phyloP scores from a whole-genome alignment of 2,113 vertebrate genomes.

The Gorsachius goisagi region DNA sequence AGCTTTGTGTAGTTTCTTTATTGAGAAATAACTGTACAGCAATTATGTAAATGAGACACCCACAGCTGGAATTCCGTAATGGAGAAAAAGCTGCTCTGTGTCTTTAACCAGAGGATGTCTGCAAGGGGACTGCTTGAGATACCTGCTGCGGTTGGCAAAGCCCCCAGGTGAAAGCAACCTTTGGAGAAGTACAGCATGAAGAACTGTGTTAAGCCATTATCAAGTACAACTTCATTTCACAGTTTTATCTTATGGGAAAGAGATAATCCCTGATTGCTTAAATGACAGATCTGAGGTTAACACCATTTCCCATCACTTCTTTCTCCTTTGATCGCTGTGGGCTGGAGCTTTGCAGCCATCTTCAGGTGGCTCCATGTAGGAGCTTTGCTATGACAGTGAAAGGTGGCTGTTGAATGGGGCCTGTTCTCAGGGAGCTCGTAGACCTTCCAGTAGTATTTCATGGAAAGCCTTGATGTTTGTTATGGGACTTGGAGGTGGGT shows the following conservation, averaged over 20 bases:
- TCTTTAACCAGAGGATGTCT: neutral
- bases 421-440: neutral
- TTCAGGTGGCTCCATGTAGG: neutral
- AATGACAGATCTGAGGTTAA: neutral
- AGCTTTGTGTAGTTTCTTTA: neutral
- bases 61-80: neutral
- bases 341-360: neutral
- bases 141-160: neutral
- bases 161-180: neutral
- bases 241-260: neutral
- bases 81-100: neutral
- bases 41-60: neutral
- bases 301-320: neutral
- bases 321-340: neutral
- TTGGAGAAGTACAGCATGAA: neutral
- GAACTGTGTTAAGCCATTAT: neutral
- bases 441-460: neutral
- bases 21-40: neutral
- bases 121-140: neutral
- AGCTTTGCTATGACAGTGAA: neutral
- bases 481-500: neutral
- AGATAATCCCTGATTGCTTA: neutral
- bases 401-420: neutral
- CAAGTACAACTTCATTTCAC: neutral
- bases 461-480: neutral